A percentile compares a stretch with the other conserved stretches of the same genome.
These are phyloP conservation scores for Morone saxatilis DNA, from an alignment of 2,113 vertebrate species.

Conservation along the genomic window DNA sequence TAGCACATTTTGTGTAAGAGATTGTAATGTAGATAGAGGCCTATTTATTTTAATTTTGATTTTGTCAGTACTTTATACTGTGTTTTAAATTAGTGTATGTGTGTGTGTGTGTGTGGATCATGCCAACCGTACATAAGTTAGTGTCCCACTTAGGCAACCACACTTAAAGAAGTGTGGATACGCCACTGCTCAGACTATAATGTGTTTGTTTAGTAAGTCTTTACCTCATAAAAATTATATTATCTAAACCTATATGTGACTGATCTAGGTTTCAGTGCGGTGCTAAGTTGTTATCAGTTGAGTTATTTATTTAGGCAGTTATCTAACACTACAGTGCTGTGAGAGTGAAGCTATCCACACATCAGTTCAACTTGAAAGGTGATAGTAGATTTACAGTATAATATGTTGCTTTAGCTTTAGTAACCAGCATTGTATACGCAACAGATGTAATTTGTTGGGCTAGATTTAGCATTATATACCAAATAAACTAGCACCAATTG, in stretches of 20 bases:
- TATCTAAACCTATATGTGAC: neutral
- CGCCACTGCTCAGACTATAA: neutral
- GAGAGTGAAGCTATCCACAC: neutral
- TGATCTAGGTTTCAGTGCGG: neutral
- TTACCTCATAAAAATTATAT: neutral
- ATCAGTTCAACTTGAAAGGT: neutral
- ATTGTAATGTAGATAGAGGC: no score
- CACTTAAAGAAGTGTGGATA: neutral
- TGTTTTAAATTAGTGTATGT: no score
- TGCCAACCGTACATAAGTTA: no score
- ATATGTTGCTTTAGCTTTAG: neutral
- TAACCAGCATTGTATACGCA: neutral
- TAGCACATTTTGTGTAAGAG: no score
- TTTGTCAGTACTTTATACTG: no score
- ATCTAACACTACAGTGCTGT: neutral
- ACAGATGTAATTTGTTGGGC: neutral
- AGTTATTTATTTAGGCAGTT: neutral
- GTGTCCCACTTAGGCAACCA: neutral
- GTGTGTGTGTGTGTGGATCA: no score
- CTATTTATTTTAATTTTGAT: no score
- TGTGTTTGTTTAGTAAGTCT: neutral
- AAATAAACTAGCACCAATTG: neutral
- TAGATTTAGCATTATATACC: neutral
- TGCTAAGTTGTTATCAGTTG: neutral
- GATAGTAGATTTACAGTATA: neutral